Percentiles rank a stretch among this genome's conserved stretches.
Conservation (phyloP, 2,797 vertebrate species). For the Semotilus atromaculatus region DNA sequence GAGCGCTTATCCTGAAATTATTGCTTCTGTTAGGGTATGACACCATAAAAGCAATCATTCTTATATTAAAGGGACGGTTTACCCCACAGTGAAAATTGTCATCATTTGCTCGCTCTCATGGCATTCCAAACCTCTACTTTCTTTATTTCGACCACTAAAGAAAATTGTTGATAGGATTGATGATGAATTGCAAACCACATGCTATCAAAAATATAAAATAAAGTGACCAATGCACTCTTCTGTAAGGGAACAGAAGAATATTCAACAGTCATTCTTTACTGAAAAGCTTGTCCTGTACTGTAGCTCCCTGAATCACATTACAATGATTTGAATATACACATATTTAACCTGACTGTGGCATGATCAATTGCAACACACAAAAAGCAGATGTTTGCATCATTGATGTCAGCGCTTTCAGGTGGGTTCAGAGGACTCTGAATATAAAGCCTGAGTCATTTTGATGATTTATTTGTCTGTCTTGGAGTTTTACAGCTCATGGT, state of each 20-base stretch:
- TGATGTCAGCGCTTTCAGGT: not conserved
- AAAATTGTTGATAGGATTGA: not conserved
- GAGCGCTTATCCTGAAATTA: not conserved
- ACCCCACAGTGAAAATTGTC: not conserved
- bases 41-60: not conserved
- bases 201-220: not conserved
- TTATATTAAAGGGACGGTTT: not conserved
- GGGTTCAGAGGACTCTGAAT: not conserved
- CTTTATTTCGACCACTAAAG: not conserved
- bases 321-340: slow-evolving; percentile 1
- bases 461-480: not conserved
- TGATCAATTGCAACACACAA: not conserved
- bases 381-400: slow-evolving; percentile 10
- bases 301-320: not conserved
- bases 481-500: not conserved
- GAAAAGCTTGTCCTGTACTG: not conserved
- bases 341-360: not conserved
- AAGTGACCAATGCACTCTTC: not conserved
- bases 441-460: not conserved
- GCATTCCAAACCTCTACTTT: not conserved
- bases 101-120: not conserved
- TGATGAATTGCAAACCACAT: not conserved
- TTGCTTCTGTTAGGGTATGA: not conserved
- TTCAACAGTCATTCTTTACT: not conserved
- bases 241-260: not conserved